Percentiles rank a stretch among this genome's conserved stretches.
phyloP scores from a whole-genome alignment of 2,797 vertebrate genomes.

The Gobio occitaniae region DNA sequence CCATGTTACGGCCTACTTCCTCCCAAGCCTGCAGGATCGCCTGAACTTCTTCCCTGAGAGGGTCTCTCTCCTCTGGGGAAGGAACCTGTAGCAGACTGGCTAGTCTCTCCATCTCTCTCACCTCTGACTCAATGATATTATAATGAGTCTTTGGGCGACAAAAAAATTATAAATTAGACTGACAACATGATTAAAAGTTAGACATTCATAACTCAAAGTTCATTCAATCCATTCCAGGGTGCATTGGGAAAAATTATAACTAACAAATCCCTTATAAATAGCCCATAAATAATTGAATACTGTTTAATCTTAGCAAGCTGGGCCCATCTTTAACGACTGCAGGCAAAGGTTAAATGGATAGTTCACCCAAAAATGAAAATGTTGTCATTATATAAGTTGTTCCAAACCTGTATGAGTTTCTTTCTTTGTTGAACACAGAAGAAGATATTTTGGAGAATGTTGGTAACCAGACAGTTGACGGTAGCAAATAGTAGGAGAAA shows the following conservation, averaged over 20 bases:
- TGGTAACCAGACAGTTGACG: too few relatives aligned
- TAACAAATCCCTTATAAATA: background rate
- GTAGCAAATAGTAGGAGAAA: too few relatives aligned
- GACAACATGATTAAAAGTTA: background rate
- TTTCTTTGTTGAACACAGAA: background rate
- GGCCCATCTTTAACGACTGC: background rate
- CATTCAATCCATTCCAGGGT: background rate
- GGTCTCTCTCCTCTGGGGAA: conserved; percentile 47
- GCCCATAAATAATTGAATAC: background rate
- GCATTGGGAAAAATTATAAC: background rate
- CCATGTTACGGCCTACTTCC: conserved; percentile 67
- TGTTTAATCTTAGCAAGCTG: background rate
- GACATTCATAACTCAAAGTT: background rate
- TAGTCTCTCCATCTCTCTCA: conserved; percentile 69
- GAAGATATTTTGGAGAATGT: too few relatives aligned
- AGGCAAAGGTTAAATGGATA: background rate
- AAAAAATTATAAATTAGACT: background rate
- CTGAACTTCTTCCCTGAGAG: conserved; percentile 58
- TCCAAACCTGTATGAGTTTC: too few relatives aligned
- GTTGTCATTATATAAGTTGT: too few relatives aligned
- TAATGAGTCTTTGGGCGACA: conserved; percentile 61
- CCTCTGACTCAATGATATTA: conserved; percentile 65
- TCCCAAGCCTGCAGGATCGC: conserved; percentile 68
- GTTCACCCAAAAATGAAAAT: too few relatives aligned
- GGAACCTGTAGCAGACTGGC: conserved; percentile 57